Evolutionary conservation across 2,797 vertebrate species (phyloP), one percentile per base, ranked within the genome.

Genomic region (Cyprinella venusta): DNA sequence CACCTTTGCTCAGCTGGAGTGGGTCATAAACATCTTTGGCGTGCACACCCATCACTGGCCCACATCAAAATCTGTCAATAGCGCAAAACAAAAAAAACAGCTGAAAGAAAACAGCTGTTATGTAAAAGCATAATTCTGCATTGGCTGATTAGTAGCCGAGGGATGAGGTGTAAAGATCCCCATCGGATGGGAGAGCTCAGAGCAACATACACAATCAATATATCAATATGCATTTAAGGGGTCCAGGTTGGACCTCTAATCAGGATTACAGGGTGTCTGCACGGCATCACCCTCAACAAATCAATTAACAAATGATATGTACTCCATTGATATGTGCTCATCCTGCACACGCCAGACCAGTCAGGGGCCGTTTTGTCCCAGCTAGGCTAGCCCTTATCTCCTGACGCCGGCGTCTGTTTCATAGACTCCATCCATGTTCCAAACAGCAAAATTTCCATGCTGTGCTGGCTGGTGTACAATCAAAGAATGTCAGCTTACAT

Each of bases 181-280:
- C 92, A 81, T 50, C 89, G 91, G 92, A 93, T 90, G 88, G 92
- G 91, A 93, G 92, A 92, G 92, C 92, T 93, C 93, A 93, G 92
- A 93, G 93, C 92, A 93, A 93, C 93, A 93, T 89, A 91, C 90
- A 84, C 86, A 87, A 95, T 95, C 94, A 95, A 95, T 95, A 95
- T 85, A 94, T 94, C 94, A 93, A 95, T 95, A 94, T 92, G 94
- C 92, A 93, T 94, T 94, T 95, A 94, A 94, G 93, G 93, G 92
- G 84, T 75, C 67, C 59, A 75, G 80, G 85, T 70, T 61, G 81
- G 80, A 75, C 52, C 64, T 80, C 80, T 85, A 81, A 87, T 87
- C 70, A 79, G 86, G 86, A 87, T 85, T 87, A 89, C 86, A 52
- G 84, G 87, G 84, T 64, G 64, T 84, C 81, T 30, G 79, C 38